Evolutionary conservation across 92 coral and sea anemone genomes (phyloP).

Genomic region (Desmophyllum pertusum): DNA sequence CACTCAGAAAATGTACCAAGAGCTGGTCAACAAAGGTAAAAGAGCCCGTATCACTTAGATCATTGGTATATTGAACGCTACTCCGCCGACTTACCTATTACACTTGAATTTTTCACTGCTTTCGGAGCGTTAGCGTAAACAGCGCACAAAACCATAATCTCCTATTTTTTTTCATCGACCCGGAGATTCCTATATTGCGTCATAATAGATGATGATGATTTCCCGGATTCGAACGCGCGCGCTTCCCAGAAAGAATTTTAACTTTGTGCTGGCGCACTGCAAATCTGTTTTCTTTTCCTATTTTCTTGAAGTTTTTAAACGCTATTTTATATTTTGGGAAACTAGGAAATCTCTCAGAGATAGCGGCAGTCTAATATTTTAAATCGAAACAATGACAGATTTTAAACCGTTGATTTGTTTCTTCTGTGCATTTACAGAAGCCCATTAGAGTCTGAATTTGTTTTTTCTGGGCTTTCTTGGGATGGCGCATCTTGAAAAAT

Average conservation of each 20-base stretch:
- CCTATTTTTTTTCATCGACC: neutral
- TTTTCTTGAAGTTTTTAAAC: neutral
- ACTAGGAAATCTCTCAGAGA: no score
- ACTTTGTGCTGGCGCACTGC: neutral
- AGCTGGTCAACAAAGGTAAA: slow-evolving; percentile 81
- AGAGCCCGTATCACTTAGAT: neutral
- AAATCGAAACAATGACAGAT: neutral
- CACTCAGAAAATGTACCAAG: slow-evolving; percentile 72
- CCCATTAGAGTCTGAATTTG: no score
- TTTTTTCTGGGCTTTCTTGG: no score
- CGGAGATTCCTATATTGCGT: neutral
- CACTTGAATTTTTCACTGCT: neutral
- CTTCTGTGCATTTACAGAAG: no score
- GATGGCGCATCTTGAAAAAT: no score
- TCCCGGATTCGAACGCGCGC: neutral
- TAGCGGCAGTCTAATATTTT: no score
- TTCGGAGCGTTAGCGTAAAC: neutral
- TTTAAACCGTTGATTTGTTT: no score
- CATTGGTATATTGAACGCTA: neutral
- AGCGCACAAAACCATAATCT: neutral
- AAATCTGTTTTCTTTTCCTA: neutral
- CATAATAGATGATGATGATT: neutral
- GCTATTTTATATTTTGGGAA: no score
- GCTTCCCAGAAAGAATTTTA: neutral
- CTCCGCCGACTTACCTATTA: neutral